Evolutionary conservation across 2,888 invertebrate genomes (phyloP).

Genomic region (Ptychoptera albimana): DNA sequence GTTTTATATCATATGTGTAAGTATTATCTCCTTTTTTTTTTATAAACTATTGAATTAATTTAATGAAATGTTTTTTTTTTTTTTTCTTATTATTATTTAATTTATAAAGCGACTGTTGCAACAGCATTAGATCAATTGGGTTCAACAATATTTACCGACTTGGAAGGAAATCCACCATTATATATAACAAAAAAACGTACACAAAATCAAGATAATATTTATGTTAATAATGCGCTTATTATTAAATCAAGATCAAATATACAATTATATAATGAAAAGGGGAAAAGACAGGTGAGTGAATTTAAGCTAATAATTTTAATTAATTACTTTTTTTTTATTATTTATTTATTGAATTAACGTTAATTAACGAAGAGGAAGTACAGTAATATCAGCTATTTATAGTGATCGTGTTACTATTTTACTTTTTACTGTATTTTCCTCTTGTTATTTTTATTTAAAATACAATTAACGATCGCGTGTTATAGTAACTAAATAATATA

Average conservation of each 20-base stretch:
- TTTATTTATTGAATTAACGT: no score
- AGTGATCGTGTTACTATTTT: no score
- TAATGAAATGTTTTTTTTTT: not conserved
- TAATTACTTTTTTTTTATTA: conserved; percentile 2
- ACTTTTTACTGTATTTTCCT: no score
- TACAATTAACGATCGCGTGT: no score
- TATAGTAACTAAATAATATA: no score
- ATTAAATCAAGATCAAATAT: conserved; percentile 49
- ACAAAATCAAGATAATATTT: conserved; percentile 49
- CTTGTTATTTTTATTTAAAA: no score
- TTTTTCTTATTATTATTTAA: conserved; percentile 1
- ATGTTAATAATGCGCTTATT: conserved; percentile 74
- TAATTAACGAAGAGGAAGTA: no score
- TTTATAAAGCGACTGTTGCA: conserved; percentile 55
- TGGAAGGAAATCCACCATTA: conserved; percentile 70
- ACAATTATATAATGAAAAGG: conserved; percentile 39
- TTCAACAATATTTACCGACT: conserved; percentile 50
- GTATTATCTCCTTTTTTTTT: conserved; percentile 22
- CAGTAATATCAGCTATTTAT: no score
- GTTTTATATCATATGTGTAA: conserved; percentile 75
- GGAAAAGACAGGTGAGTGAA: conserved; percentile 41
- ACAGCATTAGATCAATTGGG: conserved; percentile 45
- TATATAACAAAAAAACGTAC: conserved; percentile 60
- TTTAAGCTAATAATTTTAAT: not conserved
- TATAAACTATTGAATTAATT: not conserved